A percentile compares a stretch with the other conserved stretches of the same genome.
Conservation (phyloP, 2,888 invertebrate species). For the Watsonalla binaria region DNA sequence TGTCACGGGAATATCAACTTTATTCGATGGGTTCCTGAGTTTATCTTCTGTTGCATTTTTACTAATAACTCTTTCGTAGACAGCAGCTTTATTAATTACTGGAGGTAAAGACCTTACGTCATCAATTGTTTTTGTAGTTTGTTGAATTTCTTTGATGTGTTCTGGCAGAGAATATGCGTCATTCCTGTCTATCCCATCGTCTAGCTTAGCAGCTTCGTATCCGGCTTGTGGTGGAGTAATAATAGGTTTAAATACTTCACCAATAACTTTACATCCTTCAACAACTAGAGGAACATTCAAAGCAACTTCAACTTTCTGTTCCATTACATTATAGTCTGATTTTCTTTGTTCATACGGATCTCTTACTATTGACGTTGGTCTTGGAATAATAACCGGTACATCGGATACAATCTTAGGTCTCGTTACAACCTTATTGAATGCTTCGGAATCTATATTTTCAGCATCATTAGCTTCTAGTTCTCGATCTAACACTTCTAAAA, state of each 20-base stretch:
- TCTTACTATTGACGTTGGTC: neutral
- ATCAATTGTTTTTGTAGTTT: neutral
- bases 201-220: slow-evolving; percentile 2
- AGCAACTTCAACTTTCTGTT: slow-evolving; percentile 11
- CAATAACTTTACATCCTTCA: slow-evolving; percentile 6
- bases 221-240: slow-evolving; percentile 1
- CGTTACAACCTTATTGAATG: neutral
- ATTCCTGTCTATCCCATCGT: neutral
- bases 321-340: slow-evolving; percentile 5
- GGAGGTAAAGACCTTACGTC: neutral
- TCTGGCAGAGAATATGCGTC: slow-evolving; percentile 1
- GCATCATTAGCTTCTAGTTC: neutral
- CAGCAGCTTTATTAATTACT: neutral
- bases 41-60: neutral
- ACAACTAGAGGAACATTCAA: neutral
- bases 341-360: slow-evolving; percentile 3
- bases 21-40: neutral
- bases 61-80: neutral
- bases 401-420: neutral
- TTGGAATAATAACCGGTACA: neutral
- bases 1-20: neutral
- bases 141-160: neutral
- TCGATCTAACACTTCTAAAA: neutral
- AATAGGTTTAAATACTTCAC: slow-evolving; percentile 6
- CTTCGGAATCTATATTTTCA: neutral